Conservation (phyloP, 1,140 invertebrate genomes). For the Musca domestica region DNA sequence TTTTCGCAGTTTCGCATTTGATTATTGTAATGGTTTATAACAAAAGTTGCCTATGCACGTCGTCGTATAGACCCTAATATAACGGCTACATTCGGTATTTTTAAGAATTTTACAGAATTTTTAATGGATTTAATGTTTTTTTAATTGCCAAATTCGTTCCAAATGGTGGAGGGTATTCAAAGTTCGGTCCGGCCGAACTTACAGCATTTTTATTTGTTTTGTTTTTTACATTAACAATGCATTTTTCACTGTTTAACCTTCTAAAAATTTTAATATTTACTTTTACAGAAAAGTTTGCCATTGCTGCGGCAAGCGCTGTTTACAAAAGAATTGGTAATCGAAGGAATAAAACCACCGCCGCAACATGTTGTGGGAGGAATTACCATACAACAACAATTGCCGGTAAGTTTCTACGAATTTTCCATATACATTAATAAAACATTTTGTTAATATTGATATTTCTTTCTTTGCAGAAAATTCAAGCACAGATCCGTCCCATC, state of each 20-base stretch:
- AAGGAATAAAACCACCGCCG: conserved; percentile 89
- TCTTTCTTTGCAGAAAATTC: conserved; percentile 40
- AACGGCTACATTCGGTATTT: no score
- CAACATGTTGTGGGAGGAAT: conserved; percentile 58
- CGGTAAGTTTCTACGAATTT: conserved; percentile 29
- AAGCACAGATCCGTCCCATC: conserved; percentile 54
- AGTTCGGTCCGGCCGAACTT: no score
- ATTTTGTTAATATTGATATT: background rate
- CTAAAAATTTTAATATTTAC: background rate
- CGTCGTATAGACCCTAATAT: no score
- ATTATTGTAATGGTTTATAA: no score
- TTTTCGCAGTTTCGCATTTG: no score
- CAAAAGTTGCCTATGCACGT: no score
- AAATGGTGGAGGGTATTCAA: no score
- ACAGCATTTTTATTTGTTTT: no score
- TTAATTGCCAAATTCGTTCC: no score
- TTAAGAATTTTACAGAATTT: no score
- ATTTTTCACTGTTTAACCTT: background rate
- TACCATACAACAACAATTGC: conserved; percentile 43
- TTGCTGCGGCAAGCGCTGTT: conserved; percentile 86
- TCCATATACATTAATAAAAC: background rate
- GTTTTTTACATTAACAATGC: background rate
- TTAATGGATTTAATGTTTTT: no score
- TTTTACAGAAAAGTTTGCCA: conserved; percentile 92
- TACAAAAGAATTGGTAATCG: conserved; percentile 89